Evolutionary conservation across 2,797 vertebrate species (phyloP).

Genomic region (Orientallactaga sibirica): DNA sequence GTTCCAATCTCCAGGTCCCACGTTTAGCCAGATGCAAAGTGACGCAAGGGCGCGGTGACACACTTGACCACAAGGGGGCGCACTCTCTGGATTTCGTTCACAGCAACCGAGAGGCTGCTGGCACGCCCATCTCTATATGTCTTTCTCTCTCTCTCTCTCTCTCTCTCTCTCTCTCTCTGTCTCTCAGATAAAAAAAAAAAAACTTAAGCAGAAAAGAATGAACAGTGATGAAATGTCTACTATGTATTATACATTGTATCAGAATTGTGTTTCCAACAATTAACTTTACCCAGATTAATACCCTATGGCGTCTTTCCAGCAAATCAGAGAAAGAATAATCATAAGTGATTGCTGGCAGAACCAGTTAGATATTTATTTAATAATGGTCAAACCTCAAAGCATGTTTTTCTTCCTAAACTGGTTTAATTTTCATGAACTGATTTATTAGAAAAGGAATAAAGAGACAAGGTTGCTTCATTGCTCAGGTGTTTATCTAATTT

Average conservation of each 20-base stretch:
- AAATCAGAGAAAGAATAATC: slow-evolving; percentile 11
- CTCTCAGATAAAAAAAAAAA: not conserved
- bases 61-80: no score
- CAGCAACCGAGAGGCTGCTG: no score
- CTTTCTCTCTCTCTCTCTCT: no score
- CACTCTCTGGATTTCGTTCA: no score
- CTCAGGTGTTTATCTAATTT: not conserved
- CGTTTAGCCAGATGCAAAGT: no score
- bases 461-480: not conserved
- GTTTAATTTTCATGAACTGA: not conserved
- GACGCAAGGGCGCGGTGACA: no score
- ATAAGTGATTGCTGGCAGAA: not conserved
- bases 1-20: no score
- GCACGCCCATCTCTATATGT: no score
- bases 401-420: not conserved
- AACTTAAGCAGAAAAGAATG: not conserved
- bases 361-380: not conserved
- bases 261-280: not conserved
- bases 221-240: not conserved
- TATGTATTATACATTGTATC: not conserved
- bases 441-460: not conserved
- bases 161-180: no score
- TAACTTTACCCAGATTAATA: not conserved
- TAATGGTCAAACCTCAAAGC: not conserved
- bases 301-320: not conserved